These are phyloP conservation scores for Antennarius maculatus DNA, from an alignment of 2,797 vertebrate species.

Conservation along the genomic window DNA sequence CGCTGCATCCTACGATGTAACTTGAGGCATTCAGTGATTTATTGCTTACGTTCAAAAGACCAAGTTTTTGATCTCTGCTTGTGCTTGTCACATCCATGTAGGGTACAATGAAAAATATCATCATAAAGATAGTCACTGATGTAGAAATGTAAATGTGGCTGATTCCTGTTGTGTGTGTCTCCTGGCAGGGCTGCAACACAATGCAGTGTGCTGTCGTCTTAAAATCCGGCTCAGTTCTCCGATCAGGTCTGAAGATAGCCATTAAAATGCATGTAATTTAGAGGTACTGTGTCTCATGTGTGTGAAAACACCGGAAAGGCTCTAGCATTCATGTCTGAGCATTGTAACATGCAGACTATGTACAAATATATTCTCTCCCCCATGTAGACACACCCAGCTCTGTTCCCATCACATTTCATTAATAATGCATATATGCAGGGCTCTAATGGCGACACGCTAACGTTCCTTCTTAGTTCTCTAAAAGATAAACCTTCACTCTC, in stretches of 20 bases:
- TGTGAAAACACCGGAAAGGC: slow-evolving; percentile 13
- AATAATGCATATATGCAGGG: slow-evolving; percentile 76
- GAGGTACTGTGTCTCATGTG: slow-evolving; percentile 5
- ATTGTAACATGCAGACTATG: slow-evolving; percentile 43
- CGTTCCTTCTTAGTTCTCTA: slow-evolving; percentile 50
- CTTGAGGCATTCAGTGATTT: slow-evolving; percentile 39
- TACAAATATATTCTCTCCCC: slow-evolving; percentile 52
- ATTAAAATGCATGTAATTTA: slow-evolving; percentile 1
- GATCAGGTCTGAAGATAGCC: slow-evolving; percentile 24
- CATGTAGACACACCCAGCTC: slow-evolving; percentile 70
- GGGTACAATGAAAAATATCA: slow-evolving; percentile 60
- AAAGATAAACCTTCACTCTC: slow-evolving; percentile 46
- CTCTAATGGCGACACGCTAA: slow-evolving; percentile 71
- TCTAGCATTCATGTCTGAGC: slow-evolving; percentile 26
- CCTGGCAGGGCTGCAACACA: slow-evolving; percentile 55
- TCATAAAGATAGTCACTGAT: slow-evolving; percentile 74
- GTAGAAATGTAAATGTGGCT: slow-evolving; percentile 76
- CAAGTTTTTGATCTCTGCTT: slow-evolving; percentile 45
- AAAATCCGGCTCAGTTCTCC: slow-evolving; percentile 45
- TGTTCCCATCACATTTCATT: slow-evolving; percentile 73
- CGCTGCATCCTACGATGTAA: slow-evolving; percentile 44
- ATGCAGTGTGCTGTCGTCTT: slow-evolving; percentile 40
- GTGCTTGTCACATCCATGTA: slow-evolving; percentile 49
- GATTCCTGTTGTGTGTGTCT: slow-evolving; percentile 70
- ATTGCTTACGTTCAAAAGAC: slow-evolving; percentile 39